Evolutionary conservation across 1,140 invertebrate genomes (phyloP).

Genomic region (Diploscapter pachys): DNA sequence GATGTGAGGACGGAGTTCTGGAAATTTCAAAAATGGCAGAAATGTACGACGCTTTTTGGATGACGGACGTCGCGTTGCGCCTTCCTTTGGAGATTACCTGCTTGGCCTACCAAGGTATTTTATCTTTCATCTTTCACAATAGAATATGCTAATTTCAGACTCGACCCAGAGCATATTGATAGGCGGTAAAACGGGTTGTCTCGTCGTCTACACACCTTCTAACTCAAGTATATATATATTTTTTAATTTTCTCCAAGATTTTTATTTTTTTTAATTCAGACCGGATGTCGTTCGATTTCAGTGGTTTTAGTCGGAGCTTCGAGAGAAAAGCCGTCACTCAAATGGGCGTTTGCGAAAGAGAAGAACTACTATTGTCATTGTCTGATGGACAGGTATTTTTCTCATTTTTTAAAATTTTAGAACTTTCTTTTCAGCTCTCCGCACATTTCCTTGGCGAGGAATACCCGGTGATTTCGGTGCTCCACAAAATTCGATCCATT

Average conservation of each 20-base stretch:
- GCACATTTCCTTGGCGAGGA: constrained; percentile 24
- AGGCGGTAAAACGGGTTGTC: constrained; percentile 19
- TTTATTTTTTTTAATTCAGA: background rate
- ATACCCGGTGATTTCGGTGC: constrained; percentile 13
- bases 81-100: constrained; percentile 18
- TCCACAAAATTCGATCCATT: constrained; percentile 17
- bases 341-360: constrained; percentile 11
- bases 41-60: constrained; percentile 29
- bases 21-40: background rate
- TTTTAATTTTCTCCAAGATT: background rate
- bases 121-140: background rate
- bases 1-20: too few relatives aligned
- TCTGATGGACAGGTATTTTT: constrained; percentile 18
- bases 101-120: constrained; percentile 14
- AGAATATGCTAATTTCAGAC: constrained; percentile 18
- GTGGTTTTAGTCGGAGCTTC: constrained; percentile 4
- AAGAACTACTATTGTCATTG: constrained; percentile 18
- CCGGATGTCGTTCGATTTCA: background rate
- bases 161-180: constrained; percentile 20
- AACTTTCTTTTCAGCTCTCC: constrained; percentile 8
- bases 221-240: background rate
- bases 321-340: constrained; percentile 12
- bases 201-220: constrained; percentile 10
- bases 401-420: background rate
- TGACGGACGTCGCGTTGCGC: constrained; percentile 14